Base-by-base conservation (phyloP, 2,797 vertebrate genomes). In the Taenioides sp. region DNA sequence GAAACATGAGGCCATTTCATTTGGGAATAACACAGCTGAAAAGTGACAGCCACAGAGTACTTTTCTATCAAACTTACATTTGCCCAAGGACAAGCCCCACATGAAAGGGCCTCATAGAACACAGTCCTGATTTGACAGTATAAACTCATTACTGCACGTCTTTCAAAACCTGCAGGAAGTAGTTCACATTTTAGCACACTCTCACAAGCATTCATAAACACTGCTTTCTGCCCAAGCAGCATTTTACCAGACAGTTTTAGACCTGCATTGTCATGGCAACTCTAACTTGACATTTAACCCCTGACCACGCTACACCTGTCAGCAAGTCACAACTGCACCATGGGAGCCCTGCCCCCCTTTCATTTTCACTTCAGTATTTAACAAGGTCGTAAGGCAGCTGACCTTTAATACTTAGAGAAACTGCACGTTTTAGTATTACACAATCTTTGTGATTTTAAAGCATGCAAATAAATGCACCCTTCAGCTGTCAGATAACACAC, bases 301-400 rank as follows among this genome's bases (percentile, higher is more conserved):
- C 49, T 66, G 65, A 72, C 74, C 27, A 37, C 73, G 75, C 77
- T 85, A 76, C 89, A 92, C 86, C 88, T 92, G 90, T 91, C 90
- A 85, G 65, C 84, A 83, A 80, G 77, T 83, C 83, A 81, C 88
- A 87, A 82, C 85, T 87, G 84, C 79, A 78, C 62, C 28, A 27
- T 72, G 61, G 59, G 69, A 74, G 40, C 64, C 49, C 77, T 52
- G n/a, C 49, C 77, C 66, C 70, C 57, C 37, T 22, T 66, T 28
- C 65, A 64, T 79, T 76, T 59, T 10, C 69, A 7, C 27, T 25
- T 55, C 52, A 77, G 37, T 69, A 55, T 78, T 64, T 6, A 62
- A 76, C 49, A 72, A 57, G 58, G 64, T 69, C 22, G 14, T 49
- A 55, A 73, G 12, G 59, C 20, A 76, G 7, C 9, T 59, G 52